Evolutionary conservation across 2,888 invertebrate genomes (phyloP), one percentile per base, ranked within the genome.

Genomic region (Hedychridium roseum): DNA sequence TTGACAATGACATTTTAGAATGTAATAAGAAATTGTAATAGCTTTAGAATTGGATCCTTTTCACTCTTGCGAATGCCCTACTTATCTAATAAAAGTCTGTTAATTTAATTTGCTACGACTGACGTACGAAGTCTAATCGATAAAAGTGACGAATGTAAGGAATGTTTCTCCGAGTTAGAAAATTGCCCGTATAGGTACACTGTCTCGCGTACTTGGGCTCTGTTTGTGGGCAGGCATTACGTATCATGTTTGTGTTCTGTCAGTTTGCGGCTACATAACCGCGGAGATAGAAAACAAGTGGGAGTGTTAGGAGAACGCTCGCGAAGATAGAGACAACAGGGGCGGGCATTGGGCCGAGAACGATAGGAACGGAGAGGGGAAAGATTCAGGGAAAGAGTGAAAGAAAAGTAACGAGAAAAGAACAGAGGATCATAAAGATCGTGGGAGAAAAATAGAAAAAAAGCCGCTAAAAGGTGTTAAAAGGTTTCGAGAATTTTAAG

Each of bases 201-300:
- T 15, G 17, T 23, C 21, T 18, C 32, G 32, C 44, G 35, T 52
- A 52, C 57, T 57, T 51, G 36, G 48, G 30, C 30, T 51, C 49
- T 42, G 41, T n/a, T n/a, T n/a, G 42, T 46, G 49, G 44, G 43
- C 50, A 56, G 50, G 20, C 56, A 50, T 60, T 41, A 49, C 60
- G 43, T 57, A 57, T 53, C 53, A 52, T 50, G 47, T 56, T 60
- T 56, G 54, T 42, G 39, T 34, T 36, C 32, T 28, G 30, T 12
- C 45, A 16, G 31, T 45, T 47, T 45, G 58, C 48, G 60, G 31
- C 31, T 36, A 43, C 37, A 17, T 18, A 18, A 15, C n/a, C n/a
- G 26, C 16, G 42, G 21, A 50, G 35, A 50, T 39, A 35, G 23
- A 30, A 37, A 40, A 41, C 47, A 51, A 54, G 51, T 51, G 41